Evolutionary conservation across 2,113 vertebrate species (phyloP).

Genomic region (Dasyornis broadbenti): DNA sequence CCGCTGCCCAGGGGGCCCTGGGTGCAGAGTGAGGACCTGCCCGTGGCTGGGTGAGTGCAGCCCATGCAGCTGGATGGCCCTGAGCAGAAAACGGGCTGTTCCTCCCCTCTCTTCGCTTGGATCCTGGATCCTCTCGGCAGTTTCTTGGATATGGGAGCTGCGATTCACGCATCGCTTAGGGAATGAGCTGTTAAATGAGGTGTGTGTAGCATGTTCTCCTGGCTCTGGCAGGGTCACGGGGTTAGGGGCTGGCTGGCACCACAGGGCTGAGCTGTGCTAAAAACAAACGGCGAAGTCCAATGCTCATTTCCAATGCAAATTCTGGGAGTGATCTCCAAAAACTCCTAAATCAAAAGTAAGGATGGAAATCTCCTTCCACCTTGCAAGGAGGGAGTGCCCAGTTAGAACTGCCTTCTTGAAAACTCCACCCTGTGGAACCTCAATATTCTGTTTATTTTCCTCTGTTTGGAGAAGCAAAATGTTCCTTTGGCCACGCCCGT

Average conservation of each 20-base stretch:
- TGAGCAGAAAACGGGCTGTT: too few species aligned
- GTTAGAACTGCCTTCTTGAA: background rate
- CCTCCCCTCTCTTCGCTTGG: accelerated
- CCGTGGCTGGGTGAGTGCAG: accelerated
- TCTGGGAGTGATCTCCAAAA: background rate
- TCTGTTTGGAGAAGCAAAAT: background rate
- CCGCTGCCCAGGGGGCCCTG: background rate
- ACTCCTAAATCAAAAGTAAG: accelerated
- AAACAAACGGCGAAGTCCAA: background rate
- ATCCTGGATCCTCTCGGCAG: accelerated
- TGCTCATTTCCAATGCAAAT: background rate
- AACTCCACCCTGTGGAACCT: background rate
- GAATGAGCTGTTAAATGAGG: background rate
- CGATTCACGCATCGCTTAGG: accelerated
- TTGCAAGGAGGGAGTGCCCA: background rate
- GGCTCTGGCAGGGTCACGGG: background rate
- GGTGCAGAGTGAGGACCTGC: background rate
- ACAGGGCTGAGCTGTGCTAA: background rate
- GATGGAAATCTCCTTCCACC: background rate
- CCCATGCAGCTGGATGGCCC: background rate
- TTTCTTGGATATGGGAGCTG: background rate
- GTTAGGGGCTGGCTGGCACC: background rate
- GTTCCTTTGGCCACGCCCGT: background rate
- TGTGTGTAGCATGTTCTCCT: background rate
- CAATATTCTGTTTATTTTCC: background rate